Base-by-base conservation (phyloP, 2,888 invertebrate species). In the Diplolepis rosae region DNA sequence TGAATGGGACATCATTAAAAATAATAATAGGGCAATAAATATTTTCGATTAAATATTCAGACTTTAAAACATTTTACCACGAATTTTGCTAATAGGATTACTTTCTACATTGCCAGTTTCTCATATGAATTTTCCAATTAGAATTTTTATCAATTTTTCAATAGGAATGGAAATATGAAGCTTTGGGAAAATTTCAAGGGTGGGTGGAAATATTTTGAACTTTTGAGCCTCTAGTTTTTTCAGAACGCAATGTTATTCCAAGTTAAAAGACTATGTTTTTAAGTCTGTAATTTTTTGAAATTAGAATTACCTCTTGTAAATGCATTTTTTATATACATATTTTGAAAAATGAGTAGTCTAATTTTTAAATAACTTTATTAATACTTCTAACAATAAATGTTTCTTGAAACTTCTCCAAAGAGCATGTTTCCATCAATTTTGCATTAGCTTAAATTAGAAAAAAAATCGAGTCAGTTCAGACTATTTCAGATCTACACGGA, bases 1-100 rank as follows among this genome's bases (percentile, higher is more conserved):
- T n/a, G 61, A 27, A n/a, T 61, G 61, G n/a, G 35, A 13, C 24
- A 39, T 61, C 39, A 61, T 61, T 61, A 24, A 61, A 24, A 11
- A 48, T 48, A 15, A 15, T 48, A 22, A 48, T 48, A 22, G 22
- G 9, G 22, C 22, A 48, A 22, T 18, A 48, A 48, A 48, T 48
- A 48, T 48, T 48, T 48, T 22, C 22, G 22, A 3, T 18, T 22
- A n/a, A n/a, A n/a, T n/a, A 9, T 22, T 11, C 9, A 22, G 22
- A 48, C 48, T 48, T 48, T 22, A 3, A 48, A 22, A 11, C 15
- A 48, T 11, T 18, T 51, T 27, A 11, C 11, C 27, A 28, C 13
- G 27, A 13, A 13, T 27, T 51, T 51, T 27, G n/a, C n/a, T 13
- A 27, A 28, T 27, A 51, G 13, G n/a, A n/a, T n/a, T 27, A 24